A percentile compares a stretch with the other conserved stretches of the same genome.
These are phyloP conservation scores for Cosmia trapezina DNA, from an alignment of 2,888 invertebrate genomes.

Conservation along the genomic window DNA sequence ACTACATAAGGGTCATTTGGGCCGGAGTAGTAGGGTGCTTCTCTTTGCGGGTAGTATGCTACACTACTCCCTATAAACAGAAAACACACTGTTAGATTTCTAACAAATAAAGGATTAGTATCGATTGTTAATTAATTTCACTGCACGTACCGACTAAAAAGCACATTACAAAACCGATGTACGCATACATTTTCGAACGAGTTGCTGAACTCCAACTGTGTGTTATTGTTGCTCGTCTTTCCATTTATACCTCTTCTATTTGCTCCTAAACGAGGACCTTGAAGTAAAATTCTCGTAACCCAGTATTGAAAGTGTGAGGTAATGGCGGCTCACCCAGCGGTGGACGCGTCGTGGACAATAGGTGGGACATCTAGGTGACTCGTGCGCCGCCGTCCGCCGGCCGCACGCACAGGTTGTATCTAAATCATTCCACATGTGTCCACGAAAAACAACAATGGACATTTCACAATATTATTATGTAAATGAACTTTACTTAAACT, in stretches of 20 bases:
- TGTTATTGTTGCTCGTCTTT: conserved; percentile 84
- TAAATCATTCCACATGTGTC: conserved; percentile 57
- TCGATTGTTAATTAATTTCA: conserved; percentile 64
- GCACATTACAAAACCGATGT: conserved; percentile 80
- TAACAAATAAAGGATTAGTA: conserved; percentile 37
- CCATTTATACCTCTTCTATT: conserved; percentile 89
- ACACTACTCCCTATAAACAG: conserved; percentile 81
- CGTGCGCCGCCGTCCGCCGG: conserved; percentile 77
- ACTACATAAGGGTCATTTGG: conserved; percentile 80
- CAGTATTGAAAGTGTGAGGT: conserved; percentile 90
- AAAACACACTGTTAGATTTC: conserved; percentile 43
- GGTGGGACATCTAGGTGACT: conserved; percentile 90
- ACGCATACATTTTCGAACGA: conserved; percentile 86
- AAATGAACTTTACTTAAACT: conserved; percentile 37
- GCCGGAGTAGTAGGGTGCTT: conserved; percentile 80
- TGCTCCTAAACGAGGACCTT: conserved; percentile 89
- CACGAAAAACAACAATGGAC: conserved; percentile 52
- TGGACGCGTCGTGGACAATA: conserved; percentile 84
- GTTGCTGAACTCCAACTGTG: conserved; percentile 85
- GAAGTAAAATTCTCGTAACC: conserved; percentile 90
- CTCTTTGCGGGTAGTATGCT: conserved; percentile 82
- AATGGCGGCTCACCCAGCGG: conserved; percentile 88
- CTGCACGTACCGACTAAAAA: conserved; percentile 85
- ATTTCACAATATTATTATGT: conserved; percentile 47
- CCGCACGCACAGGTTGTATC: conserved; percentile 83